Evolutionary conservation across 2,888 invertebrate genomes (phyloP).

Genomic region (Tubulanus polymorphus): DNA sequence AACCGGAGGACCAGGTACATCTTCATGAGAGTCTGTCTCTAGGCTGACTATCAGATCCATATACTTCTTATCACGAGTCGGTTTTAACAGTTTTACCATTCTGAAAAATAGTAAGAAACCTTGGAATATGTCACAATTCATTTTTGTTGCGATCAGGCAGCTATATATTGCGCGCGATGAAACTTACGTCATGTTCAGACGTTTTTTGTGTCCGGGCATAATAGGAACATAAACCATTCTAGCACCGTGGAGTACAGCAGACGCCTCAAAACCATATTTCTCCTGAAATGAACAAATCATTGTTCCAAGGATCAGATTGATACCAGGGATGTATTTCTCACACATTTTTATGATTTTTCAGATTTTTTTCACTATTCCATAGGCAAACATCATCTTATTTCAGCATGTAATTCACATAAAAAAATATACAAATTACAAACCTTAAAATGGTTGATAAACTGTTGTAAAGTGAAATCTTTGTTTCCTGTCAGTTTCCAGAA

Average conservation of each 20-base stretch:
- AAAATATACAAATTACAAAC: conserved; percentile 29
- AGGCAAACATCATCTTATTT: too few species aligned
- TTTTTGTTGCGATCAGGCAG: neutral
- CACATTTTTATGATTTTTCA: too few species aligned
- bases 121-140: neutral
- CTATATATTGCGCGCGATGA: neutral
- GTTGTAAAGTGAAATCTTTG: conserved; percentile 40
- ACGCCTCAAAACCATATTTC: conserved; percentile 36
- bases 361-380: too few species aligned
- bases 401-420: too few species aligned
- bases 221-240: conserved; percentile 52
- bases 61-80: conserved; percentile 30
- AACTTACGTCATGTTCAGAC: conserved; percentile 44
- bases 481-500: conserved; percentile 49
- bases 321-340: too few species aligned
- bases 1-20: conserved; percentile 37
- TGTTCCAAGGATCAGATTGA: too few species aligned
- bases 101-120: conserved; percentile 25
- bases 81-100: conserved; percentile 43
- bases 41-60: conserved; percentile 46
- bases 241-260: conserved; percentile 47
- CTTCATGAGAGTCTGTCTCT: conserved; percentile 30
- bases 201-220: conserved; percentile 49
- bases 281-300: too few species aligned
- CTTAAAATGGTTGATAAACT: conserved; percentile 47